Conservation (phyloP, 2,888 invertebrate genomes). For the Limnephilus marmoratus region DNA sequence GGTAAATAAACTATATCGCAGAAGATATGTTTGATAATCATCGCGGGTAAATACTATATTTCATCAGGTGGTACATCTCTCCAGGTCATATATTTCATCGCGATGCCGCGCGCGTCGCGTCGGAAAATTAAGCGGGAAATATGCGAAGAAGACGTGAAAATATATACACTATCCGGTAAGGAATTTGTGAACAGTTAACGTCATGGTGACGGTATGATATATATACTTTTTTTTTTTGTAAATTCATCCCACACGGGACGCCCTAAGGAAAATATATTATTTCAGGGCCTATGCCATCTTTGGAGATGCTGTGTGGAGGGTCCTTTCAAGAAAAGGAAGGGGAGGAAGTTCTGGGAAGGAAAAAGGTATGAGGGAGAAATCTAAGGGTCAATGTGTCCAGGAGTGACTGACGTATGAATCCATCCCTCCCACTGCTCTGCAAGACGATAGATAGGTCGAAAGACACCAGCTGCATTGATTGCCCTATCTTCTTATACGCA, state of each 20-base stretch:
- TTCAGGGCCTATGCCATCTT: too few relatives aligned
- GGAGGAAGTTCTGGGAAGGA: too few relatives aligned
- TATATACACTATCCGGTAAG: slow-evolving; percentile 26
- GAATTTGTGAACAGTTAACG: background rate
- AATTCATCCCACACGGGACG: too few relatives aligned
- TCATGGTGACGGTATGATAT: background rate
- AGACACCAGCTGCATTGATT: background rate
- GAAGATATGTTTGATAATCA: background rate
- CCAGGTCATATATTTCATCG: slow-evolving; percentile 50
- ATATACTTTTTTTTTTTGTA: background rate
- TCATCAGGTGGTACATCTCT: background rate
- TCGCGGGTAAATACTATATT: slow-evolving; percentile 8
- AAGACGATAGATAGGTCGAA: too few relatives aligned
- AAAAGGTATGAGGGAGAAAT: too few relatives aligned
- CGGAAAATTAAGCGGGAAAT: slow-evolving; percentile 52
- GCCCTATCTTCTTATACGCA: background rate
- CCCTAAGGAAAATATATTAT: too few relatives aligned
- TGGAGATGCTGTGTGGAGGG: too few relatives aligned
- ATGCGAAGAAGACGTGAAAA: slow-evolving; percentile 22
- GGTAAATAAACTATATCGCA: background rate
- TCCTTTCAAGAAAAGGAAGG: too few relatives aligned
- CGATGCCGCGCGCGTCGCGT: slow-evolving; percentile 33
- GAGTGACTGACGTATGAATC: too few relatives aligned
- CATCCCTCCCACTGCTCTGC: too few relatives aligned
- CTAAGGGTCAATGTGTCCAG: too few relatives aligned